Evolutionary conservation across 2,888 invertebrate species (phyloP), one percentile per base, ranked within the genome.

Genomic region (Pilophorus perplexus): DNA sequence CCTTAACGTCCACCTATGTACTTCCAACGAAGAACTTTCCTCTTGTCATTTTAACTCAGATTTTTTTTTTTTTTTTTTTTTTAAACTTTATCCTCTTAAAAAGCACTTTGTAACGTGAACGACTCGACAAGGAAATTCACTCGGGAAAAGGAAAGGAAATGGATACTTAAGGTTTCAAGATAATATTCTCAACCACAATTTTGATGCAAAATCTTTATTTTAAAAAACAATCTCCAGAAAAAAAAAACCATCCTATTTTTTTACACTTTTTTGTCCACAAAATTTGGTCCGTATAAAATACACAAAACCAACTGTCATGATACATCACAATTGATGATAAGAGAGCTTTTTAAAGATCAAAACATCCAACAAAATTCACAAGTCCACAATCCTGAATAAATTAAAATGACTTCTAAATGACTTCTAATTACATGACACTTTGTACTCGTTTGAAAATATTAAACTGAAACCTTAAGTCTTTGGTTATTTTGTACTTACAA

Each of bases 381-480:
- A 23, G 20, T 38, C 23, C 40, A 22, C 6, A 16, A 2, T n/a
- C 28, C 25, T 52, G 28, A 28, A 52, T 52, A 52, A 28, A 52
- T 52, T 27, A 28, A 28, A 16, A 28, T 2, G 28, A 10, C 28
- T 28, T 28, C 52, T 52, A 25, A 33, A 33, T 8, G 12, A 14
- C 28, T 28, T 28, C 52, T 59, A 59, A 16, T 55, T 55, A 40
- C 40, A 59, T 59, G 59, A 62, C 62, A 62, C 62, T 48, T 62
- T 69, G 67, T 66, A 68, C 67, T 66, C 66, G 54, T 62, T 71
- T 71, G 70, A 69, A 69, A 71, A 71, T 69, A 69, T 68, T 71
- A 69, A 55, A 68, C 57, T 70, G 70, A 68, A 70, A 68, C 67
- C 68, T 68, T 70, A 68, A 70, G 68, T 70, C 70, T 70, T 70